Conservation (phyloP, 2,113 vertebrate genomes). For the Rhadina sibilatrix region DNA sequence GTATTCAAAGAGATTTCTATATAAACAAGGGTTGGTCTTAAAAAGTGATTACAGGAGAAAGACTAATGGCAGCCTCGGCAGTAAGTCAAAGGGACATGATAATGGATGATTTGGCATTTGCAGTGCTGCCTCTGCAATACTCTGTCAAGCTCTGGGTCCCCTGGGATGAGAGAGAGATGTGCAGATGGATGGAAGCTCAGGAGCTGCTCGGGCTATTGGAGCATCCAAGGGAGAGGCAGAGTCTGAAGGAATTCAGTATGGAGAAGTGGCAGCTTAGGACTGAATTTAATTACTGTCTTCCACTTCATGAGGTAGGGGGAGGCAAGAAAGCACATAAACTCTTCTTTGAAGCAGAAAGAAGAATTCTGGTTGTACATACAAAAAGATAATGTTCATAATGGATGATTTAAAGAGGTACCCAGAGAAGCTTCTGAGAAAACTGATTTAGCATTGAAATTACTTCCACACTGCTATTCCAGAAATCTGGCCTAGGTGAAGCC, state of each 20-base stretch:
- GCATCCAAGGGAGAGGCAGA: background rate
- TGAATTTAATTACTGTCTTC: background rate
- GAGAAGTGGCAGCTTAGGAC: background rate
- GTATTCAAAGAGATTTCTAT: background rate
- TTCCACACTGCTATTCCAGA: background rate
- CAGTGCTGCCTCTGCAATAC: background rate
- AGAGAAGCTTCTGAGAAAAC: background rate
- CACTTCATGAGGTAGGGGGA: background rate
- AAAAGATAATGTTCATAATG: background rate
- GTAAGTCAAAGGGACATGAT: background rate
- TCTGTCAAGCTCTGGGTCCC: background rate
- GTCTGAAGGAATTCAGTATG: background rate
- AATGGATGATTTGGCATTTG: background rate
- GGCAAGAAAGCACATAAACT: background rate
- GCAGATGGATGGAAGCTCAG: background rate
- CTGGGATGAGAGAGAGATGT: background rate
- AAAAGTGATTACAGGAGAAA: background rate
- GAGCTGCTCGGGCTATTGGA: rapidly evolving
- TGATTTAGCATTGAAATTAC: background rate
- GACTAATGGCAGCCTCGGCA: background rate
- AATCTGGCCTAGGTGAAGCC: background rate
- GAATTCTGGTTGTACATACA: background rate
- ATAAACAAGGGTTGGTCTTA: background rate
- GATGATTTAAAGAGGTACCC: background rate
- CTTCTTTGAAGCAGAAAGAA: background rate